A percentile compares a stretch with the other conserved stretches of the same genome.
phyloP scores from a whole-genome alignment of 2,113 vertebrate species.

The Saimiri boliviensis region DNA sequence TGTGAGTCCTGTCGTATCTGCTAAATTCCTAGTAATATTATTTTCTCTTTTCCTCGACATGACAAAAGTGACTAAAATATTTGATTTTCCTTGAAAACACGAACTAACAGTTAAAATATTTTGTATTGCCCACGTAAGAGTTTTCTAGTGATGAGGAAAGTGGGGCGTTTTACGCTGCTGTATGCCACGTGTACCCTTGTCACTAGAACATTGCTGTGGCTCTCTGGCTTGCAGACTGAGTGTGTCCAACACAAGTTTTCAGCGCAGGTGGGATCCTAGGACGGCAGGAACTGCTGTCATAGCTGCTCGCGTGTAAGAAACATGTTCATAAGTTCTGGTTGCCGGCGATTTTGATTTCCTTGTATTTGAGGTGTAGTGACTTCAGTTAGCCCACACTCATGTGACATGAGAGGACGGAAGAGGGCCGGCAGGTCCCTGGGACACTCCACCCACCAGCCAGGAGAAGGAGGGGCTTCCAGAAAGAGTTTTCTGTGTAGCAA shows the following conservation, averaged over 20 bases:
- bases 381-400: background rate
- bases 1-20: rapidly evolving
- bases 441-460: rapidly evolving
- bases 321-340: background rate
- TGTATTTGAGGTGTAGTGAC: background rate
- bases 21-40: background rate
- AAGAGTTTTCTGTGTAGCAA: background rate
- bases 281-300: too few species aligned
- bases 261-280: background rate
- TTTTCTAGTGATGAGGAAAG: background rate
- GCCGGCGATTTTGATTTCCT: too few species aligned
- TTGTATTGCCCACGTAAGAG: background rate
- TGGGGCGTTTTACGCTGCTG: too few species aligned
- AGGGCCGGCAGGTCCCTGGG: too few species aligned
- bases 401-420: background rate
- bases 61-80: background rate
- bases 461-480: background rate
- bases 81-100: background rate
- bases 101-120: background rate
- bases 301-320: too few species aligned
- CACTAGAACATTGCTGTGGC: background rate
- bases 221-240: background rate
- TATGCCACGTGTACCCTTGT: background rate
- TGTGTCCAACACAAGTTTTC: background rate
- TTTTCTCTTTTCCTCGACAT: background rate